Evolutionary conservation across 2,888 invertebrate species (phyloP).

Genomic region (Drosophila barbarae): DNA sequence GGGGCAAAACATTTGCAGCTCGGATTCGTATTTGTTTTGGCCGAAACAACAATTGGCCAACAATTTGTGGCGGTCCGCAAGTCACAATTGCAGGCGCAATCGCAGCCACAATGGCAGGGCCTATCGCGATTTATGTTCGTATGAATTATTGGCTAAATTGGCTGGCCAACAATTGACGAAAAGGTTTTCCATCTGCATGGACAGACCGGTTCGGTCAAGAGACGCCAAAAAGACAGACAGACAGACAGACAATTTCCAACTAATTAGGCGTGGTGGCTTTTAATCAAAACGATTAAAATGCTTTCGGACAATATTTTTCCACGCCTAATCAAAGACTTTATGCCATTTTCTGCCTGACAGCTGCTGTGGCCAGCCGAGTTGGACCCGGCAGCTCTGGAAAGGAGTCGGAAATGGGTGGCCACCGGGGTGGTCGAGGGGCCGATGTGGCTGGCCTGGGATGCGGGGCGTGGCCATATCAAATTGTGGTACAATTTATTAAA

Average conservation of each 20-base stretch:
- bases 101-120: conserved; percentile 45
- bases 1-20: conserved; percentile 39
- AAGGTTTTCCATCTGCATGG: conserved; percentile 48
- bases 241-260: conserved; percentile 55
- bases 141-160: conserved; percentile 74
- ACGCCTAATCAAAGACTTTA: conserved; percentile 73
- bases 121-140: conserved; percentile 72
- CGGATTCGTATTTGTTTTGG: conserved; percentile 67
- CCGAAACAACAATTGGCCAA: conserved; percentile 66
- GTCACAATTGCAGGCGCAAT: conserved; percentile 38
- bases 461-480: conserved; percentile 69
- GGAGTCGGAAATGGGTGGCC: conserved; percentile 34
- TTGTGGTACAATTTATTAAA: conserved; percentile 75
- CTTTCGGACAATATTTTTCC: conserved; percentile 75
- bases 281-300: conserved; percentile 74
- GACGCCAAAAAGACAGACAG: background rate
- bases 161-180: conserved; percentile 72
- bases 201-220: conserved; percentile 47
- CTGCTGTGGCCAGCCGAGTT: conserved; percentile 53
- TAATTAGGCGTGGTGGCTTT: conserved; percentile 75
- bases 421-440: conserved; percentile 22
- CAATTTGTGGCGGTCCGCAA: conserved; percentile 60
- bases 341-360: conserved; percentile 71
- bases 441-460: conserved; percentile 22
- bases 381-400: conserved; percentile 15